Base-by-base conservation (phyloP, 2,888 invertebrate species). In the Coremacera marginata region DNA sequence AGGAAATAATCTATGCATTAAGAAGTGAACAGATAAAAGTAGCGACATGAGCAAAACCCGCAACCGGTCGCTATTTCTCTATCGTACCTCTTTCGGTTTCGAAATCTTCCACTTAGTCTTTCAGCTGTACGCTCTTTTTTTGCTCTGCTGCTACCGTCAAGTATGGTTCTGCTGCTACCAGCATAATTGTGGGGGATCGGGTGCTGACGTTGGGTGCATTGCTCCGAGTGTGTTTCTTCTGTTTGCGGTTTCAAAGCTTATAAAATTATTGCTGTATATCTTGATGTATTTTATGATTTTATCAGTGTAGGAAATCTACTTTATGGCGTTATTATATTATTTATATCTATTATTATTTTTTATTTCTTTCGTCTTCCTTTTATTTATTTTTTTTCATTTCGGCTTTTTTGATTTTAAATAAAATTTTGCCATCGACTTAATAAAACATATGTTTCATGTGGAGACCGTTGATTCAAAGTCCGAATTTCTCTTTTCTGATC, bases 11-110 rank as follows among this genome's bases (percentile, higher is more conserved):
- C 7, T n/a, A 14, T 16, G 5, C 16, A 63, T 31, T 19, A 1
- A 22, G 34, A 51, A 22, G n/a, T 11, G 27, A 22, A 37, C 5
- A 31, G 27, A 67, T 34, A 19, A 44, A 67, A 44, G 57, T 11
- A 11, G 25, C 7, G 25, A 25, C 14, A 7, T 7, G 57, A 60
- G 44, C 34, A 5, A 14, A 44, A 8, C 37, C n/a, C 34, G n/a
- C 14, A 22, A 67, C 44, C 67, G 67, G 67, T 67, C 67, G 22
- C 3, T 44, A 22, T 67, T 67, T 16, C 31, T 63, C n/a, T 63
- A 37, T 67, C 34, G 11, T 37, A 19, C 19, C 49, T 49, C 52
- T 25, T 27, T 49, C 51, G 19, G 14, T 16, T 22, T 37, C 7
- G 8, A 34, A 31, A 65, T 27, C 51, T 62, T 25, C 25, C 14